phyloP scores from a whole-genome alignment of 2,888 invertebrate genomes.

The Exocentrus adspersus region DNA sequence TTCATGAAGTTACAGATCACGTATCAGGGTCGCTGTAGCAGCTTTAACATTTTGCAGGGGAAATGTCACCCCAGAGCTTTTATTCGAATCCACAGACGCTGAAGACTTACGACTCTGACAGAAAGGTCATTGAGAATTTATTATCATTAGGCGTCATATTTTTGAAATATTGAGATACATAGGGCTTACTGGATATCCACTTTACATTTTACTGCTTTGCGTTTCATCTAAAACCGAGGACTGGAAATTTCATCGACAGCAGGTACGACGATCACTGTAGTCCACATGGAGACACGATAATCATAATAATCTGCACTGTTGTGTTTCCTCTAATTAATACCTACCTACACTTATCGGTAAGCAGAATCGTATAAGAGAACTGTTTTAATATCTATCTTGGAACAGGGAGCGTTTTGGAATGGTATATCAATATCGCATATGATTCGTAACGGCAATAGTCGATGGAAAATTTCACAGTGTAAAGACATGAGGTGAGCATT shows the following conservation, averaged over 20 bases:
- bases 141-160: constrained; percentile 50
- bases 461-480: constrained; percentile 14
- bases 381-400: too few species aligned
- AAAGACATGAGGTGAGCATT: constrained; percentile 30
- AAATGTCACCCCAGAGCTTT: constrained; percentile 60
- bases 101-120: constrained; percentile 45
- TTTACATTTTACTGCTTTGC: constrained; percentile 25
- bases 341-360: too few species aligned
- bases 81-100: constrained; percentile 45
- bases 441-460: constrained; percentile 20
- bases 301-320: too few species aligned
- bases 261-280: too few species aligned
- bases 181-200: constrained; percentile 33
- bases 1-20: constrained; percentile 61
- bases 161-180: constrained; percentile 46
- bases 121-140: constrained; percentile 54
- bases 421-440: constrained; percentile 12
- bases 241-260: not conserved
- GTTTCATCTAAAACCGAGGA: constrained; percentile 4
- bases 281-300: too few species aligned
- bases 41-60: constrained; percentile 60
- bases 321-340: too few species aligned
- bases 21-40: constrained; percentile 54
- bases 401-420: constrained; percentile 21
- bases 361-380: too few species aligned